A percentile compares a stretch with the other conserved stretches of the same genome.
Evolutionary conservation across 2,113 vertebrate species (phyloP).

Genomic region (Lamprologus tigripictilis): DNA sequence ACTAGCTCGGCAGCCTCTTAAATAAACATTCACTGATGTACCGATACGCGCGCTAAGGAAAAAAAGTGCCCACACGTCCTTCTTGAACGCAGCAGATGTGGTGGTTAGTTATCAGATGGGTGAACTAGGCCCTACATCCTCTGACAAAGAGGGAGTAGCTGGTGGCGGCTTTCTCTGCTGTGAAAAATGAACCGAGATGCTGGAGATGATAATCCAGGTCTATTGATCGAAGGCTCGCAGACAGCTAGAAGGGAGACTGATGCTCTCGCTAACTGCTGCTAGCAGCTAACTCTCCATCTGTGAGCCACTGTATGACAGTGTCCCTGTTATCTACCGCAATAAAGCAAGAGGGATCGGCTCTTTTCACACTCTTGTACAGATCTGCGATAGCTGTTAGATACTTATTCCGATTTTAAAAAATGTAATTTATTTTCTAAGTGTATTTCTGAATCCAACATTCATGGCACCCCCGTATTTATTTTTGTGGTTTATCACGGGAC

Average conservation of each 20-base stretch:
- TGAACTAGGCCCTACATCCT: slow-evolving; percentile 10
- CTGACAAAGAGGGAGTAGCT: slow-evolving; percentile 37
- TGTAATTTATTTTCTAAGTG: not conserved
- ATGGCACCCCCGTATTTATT: not conserved
- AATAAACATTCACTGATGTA: slow-evolving; percentile 46
- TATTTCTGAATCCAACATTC: not conserved
- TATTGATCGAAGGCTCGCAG: slow-evolving; percentile 35
- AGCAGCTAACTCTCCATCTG: slow-evolving; percentile 17
- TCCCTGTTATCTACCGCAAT: not conserved
- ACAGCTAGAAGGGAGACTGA: not conserved
- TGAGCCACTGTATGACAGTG: not conserved
- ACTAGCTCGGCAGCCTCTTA: slow-evolving; percentile 21
- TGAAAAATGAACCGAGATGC: slow-evolving; percentile 46
- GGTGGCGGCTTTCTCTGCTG: slow-evolving; percentile 5
- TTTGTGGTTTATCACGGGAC: not conserved
- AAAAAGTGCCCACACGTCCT: not conserved
- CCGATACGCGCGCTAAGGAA: not conserved
- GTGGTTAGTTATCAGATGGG: slow-evolving; percentile 23
- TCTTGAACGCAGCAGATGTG: not conserved
- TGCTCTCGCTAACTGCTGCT: slow-evolving; percentile 24
- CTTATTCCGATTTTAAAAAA: not conserved
- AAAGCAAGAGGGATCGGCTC: not conserved
- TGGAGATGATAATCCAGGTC: slow-evolving; percentile 37
- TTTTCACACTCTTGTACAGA: not conserved
- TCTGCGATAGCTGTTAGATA: not conserved